A percentile compares a stretch with the other conserved stretches of the same genome.
phyloP scores from a whole-genome alignment of 2,888 invertebrate genomes.

The Odontocerum albicorne region DNA sequence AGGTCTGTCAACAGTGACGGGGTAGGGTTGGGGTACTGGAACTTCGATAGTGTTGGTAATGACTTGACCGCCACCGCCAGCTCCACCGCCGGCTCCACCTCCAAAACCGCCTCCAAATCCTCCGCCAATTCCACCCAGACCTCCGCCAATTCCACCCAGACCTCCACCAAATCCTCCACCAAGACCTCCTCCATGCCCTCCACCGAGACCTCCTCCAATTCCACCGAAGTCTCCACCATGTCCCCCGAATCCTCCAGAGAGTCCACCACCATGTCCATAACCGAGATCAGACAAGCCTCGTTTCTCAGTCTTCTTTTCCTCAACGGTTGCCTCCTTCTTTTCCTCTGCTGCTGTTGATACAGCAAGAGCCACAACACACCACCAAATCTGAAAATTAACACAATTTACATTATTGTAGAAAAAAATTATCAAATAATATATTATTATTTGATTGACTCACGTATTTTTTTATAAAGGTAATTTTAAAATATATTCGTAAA shows the following conservation, averaged over 20 bases:
- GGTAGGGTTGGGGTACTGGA: conserved; percentile 55
- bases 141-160: conserved; percentile 6
- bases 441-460: too few species aligned
- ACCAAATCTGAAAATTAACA: background rate
- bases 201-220: conserved; percentile 2
- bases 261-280: conserved; percentile 12
- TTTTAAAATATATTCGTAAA: too few species aligned
- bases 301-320: conserved; percentile 15
- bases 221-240: background rate
- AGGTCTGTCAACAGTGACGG: conserved; percentile 55
- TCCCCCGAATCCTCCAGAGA: background rate
- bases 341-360: conserved; percentile 19
- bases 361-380: conserved; percentile 14
- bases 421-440: too few species aligned
- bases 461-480: too few species aligned
- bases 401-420: too few species aligned
- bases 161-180: conserved; percentile 7
- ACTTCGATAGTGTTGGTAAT: conserved; percentile 53
- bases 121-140: conserved; percentile 4
- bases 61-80: conserved; percentile 10
- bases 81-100: conserved; percentile 4
- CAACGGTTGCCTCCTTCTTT: conserved; percentile 6
- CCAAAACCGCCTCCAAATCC: conserved; percentile 8
- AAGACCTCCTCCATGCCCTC: conserved; percentile 3
- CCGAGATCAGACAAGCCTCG: conserved; percentile 17